These are phyloP conservation scores for Syrphus vitripennis DNA, from an alignment of 2,888 invertebrate species.

Conservation along the genomic window DNA sequence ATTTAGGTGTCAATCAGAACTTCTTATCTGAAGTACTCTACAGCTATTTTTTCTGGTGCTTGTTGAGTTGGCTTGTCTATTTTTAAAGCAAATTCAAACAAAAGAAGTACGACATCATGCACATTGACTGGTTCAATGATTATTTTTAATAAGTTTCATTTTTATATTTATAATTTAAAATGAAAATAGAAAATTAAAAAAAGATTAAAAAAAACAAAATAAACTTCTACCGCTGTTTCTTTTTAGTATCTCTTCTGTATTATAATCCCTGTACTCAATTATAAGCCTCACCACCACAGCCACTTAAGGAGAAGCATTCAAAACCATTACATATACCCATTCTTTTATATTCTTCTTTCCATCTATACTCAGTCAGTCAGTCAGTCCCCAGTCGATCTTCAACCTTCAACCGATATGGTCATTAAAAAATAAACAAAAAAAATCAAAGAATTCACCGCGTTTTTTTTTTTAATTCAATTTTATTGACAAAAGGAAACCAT, in stretches of 20 bases:
- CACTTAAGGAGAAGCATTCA: neutral
- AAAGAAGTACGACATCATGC: too few species aligned
- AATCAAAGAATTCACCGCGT: neutral
- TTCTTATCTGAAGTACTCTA: too few species aligned
- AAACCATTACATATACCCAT: neutral
- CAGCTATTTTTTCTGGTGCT: too few species aligned
- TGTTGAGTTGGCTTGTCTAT: too few species aligned
- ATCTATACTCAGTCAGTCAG: neutral
- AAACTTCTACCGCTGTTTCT: neutral
- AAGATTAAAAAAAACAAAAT: neutral
- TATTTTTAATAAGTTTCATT: neutral
- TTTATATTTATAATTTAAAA: neutral
- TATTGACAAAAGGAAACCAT: neutral
- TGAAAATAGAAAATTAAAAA: neutral
- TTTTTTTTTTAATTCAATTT: neutral
- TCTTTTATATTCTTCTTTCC: neutral
- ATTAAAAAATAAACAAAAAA: neutral
- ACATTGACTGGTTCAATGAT: too few species aligned
- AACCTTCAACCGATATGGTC: neutral
- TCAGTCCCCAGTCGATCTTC: slow-evolving; percentile 8
- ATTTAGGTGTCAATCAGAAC: too few species aligned
- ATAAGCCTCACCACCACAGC: neutral
- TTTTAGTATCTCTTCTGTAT: neutral
- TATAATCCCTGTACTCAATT: neutral
- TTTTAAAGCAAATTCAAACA: too few species aligned